phyloP scores from a whole-genome alignment of 2,797 vertebrate genomes.

The Anniella stebbinsi region DNA sequence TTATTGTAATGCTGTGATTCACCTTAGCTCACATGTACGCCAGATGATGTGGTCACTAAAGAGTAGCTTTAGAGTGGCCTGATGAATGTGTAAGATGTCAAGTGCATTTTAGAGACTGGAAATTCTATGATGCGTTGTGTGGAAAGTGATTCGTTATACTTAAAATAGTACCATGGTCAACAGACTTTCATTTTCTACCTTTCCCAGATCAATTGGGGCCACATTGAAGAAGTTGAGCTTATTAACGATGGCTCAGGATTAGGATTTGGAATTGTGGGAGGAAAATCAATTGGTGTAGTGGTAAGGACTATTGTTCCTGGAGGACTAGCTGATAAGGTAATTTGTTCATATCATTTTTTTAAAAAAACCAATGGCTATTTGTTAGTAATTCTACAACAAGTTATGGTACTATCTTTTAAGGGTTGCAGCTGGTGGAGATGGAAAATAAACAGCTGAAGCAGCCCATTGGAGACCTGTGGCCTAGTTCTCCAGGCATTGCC shows the following conservation, averaged over 20 bases:
- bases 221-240: conserved; percentile 91
- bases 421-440: background rate
- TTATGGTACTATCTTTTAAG: background rate
- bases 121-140: background rate
- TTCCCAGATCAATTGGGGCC: conserved; percentile 88
- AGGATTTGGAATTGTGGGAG: conserved; percentile 97
- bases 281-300: conserved; percentile 89
- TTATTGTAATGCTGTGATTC: background rate
- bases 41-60: background rate
- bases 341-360: conserved; percentile 72
- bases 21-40: background rate
- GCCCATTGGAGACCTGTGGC: background rate
- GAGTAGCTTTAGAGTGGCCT: background rate
- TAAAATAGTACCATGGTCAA: background rate
- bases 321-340: conserved; percentile 90
- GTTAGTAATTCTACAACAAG: conserved; percentile 67
- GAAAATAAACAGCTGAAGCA: background rate
- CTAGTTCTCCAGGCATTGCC: background rate
- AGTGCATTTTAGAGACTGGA: background rate
- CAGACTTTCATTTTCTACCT: conserved; percentile 55
- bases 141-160: background rate
- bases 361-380: conserved; percentile 54
- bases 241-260: conserved; percentile 94
- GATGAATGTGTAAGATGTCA: background rate
- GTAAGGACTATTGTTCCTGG: conserved; percentile 91